Conservation (phyloP, 2,888 invertebrate species). For the Protophormia terraenovae region DNA sequence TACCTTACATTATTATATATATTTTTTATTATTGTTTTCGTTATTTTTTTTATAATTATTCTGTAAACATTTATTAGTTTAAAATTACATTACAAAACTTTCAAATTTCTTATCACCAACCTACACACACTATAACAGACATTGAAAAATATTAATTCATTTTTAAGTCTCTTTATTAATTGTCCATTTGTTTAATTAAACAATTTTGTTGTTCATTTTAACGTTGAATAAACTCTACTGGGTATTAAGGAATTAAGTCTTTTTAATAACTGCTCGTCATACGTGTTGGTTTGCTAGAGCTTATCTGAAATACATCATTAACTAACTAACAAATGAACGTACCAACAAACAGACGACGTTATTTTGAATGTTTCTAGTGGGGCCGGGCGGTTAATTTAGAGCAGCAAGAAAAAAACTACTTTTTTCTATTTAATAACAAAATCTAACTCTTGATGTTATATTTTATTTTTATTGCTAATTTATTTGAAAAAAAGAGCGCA, state of each 20-base stretch:
- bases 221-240: too few species aligned
- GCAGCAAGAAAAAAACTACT: background rate
- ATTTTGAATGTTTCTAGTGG: background rate
- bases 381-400: background rate
- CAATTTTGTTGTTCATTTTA: background rate
- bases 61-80: background rate
- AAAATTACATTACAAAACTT: background rate
- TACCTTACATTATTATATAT: too few species aligned
- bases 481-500: background rate
- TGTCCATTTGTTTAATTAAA: background rate
- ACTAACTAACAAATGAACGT: background rate
- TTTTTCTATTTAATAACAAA: background rate
- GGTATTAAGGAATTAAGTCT: background rate
- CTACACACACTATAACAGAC: background rate
- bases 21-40: too few species aligned
- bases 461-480: slow-evolving; percentile 10
- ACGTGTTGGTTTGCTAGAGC: background rate
- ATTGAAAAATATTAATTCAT: background rate
- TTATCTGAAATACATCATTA: slow-evolving; percentile 9
- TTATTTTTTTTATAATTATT: background rate
- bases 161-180: slow-evolving; percentile 16
- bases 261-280: slow-evolving; percentile 3
- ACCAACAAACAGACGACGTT: background rate
- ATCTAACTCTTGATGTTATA: background rate
- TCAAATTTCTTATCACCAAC: background rate